Evolutionary conservation across 2,797 vertebrate genomes (phyloP).

Genomic region (Loriculus beryllinus): DNA sequence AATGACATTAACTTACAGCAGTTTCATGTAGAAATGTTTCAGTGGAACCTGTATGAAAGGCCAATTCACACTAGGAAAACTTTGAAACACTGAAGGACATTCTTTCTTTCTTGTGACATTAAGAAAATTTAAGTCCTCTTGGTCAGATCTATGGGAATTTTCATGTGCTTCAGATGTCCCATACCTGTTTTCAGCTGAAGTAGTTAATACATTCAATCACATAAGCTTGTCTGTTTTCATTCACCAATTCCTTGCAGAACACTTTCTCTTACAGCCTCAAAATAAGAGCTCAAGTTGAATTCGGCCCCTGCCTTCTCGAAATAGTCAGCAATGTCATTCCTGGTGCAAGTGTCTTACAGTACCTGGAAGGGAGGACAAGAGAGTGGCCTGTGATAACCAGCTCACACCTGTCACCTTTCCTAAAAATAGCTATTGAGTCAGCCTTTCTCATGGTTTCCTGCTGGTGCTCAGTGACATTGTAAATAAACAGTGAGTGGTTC

Average conservation of each 20-base stretch:
- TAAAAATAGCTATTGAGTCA: slow-evolving; percentile 51
- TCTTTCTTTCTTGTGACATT: not conserved
- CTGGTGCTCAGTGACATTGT: slow-evolving; percentile 35
- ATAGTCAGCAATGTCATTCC: slow-evolving; percentile 17
- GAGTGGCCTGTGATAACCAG: slow-evolving; percentile 3
- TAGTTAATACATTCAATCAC: not conserved
- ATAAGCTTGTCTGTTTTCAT: not conserved
- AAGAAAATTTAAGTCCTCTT: not conserved
- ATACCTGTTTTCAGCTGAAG: not conserved
- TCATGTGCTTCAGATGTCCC: not conserved
- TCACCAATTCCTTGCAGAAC: not conserved
- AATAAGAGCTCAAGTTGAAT: not conserved
- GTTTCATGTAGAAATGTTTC: not conserved
- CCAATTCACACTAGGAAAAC: not conserved
- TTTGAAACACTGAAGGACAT: not conserved
- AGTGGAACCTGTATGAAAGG: not conserved
- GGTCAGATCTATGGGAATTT: not conserved
- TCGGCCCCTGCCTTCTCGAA: not conserved
- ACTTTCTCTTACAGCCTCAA: not conserved
- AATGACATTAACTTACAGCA: not conserved
- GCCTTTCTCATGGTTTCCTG: slow-evolving; percentile 21
- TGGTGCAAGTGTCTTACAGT: not conserved
- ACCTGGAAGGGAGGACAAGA: slow-evolving; percentile 14
- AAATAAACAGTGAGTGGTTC: slow-evolving; percentile 43
- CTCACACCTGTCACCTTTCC: slow-evolving; percentile 43